Percentiles rank a stretch among this genome's conserved stretches.
These are phyloP conservation scores for Parambassis ranga DNA, from an alignment of 2,797 vertebrate species.

Conservation along the genomic window DNA sequence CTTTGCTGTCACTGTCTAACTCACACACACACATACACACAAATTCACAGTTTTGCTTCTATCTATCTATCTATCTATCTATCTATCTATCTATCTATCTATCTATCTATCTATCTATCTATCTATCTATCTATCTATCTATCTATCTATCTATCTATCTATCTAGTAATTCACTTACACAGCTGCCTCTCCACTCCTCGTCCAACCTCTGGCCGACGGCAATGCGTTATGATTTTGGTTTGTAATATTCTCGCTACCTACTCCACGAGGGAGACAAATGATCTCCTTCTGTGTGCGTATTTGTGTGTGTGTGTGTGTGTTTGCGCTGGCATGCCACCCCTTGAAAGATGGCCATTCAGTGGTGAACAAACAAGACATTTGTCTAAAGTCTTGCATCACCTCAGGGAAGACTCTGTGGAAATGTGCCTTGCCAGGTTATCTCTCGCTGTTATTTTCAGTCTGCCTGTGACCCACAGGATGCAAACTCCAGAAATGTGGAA, in stretches of 20 bases:
- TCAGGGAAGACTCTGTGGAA: slow-evolving; percentile 70
- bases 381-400: slow-evolving; percentile 79
- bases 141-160: slow-evolving; percentile 6
- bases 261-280: slow-evolving; percentile 73
- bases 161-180: slow-evolving; percentile 63
- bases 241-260: slow-evolving; percentile 78
- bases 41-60: not conserved
- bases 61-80: slow-evolving; percentile 10
- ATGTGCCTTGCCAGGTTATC: slow-evolving; percentile 71
- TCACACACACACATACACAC: not conserved
- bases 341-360: slow-evolving; percentile 76
- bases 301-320: slow-evolving; percentile 31
- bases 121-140: slow-evolving; percentile 24
- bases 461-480: slow-evolving; percentile 45
- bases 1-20: slow-evolving; percentile 42
- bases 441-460: slow-evolving; percentile 57
- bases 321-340: slow-evolving; percentile 56
- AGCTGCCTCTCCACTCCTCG: slow-evolving; percentile 60
- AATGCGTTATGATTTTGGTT: slow-evolving; percentile 72
- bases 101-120: slow-evolving; percentile 26
- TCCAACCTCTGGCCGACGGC: slow-evolving; percentile 63
- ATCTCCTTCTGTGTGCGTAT: slow-evolving; percentile 54
- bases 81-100: slow-evolving; percentile 23
- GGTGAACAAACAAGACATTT: slow-evolving; percentile 81
- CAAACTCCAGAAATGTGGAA: slow-evolving; percentile 33